Evolutionary conservation across 2,113 vertebrate genomes (phyloP), one percentile per base, ranked within the genome.

Genomic region (Gymnocephalus cernua): DNA sequence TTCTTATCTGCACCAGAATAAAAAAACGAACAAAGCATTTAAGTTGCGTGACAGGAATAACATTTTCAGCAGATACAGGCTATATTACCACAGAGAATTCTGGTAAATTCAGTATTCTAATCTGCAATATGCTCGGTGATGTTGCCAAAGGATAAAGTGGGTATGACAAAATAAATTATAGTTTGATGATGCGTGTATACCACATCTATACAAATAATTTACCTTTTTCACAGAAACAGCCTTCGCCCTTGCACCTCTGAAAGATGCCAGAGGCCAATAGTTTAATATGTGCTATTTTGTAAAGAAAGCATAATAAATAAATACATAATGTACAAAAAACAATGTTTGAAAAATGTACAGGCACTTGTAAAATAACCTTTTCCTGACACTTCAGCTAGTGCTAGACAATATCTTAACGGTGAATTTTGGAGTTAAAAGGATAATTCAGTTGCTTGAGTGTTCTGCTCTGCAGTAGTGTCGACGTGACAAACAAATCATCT

Each of bases 171-270:
- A 93, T 93, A 93, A 93, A 92, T 94, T 93, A 94, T 54, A 87
- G 77, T 79, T 83, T 77, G 62, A 85, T 57, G 73, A 91, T 80
- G 73, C 25, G 79, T 90, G 73, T 79, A 78, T 29, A 79, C 38
- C 83, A 79, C 70, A 80, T 86, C 89, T 82, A 85, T 83, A 92
- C 78, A 93, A 94, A 94, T 93, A 92, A 94, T 83, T 91, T 92
- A 84, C 82, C 41, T 75, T 84, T 88, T 91, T 92, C 92, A 93
- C 91, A 94, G 84, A 91, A 87, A 85, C 64, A 81, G 83, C 83
- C 75, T 88, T 87, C 79, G 83, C 68, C 80, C 57, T 25, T 51
- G 86, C 84, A 88, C 74, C 86, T 70, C 32, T 25, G 44, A 84
- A 77, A 81, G 91, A 90, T 82, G 85, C 77, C 48, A 77, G 56